Conservation (phyloP, 2,113 vertebrate species). For the Pionites leucogaster region DNA sequence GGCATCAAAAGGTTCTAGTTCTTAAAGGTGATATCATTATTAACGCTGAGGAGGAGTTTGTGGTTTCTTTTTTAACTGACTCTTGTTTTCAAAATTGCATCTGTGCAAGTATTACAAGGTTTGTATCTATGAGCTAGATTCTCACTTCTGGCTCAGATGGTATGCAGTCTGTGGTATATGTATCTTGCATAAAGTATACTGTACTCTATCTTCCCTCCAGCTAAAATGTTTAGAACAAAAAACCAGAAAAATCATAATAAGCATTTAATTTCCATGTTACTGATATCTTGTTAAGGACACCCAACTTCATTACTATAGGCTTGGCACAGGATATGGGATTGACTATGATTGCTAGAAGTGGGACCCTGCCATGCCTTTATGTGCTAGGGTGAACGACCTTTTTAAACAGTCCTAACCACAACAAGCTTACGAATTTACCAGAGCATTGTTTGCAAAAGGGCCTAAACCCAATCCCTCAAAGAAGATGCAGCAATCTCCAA, state of each 20-base stretch:
- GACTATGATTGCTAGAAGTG: background rate
- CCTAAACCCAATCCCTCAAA: background rate
- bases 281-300: background rate
- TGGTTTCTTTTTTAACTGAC: background rate
- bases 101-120: background rate
- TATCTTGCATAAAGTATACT: background rate
- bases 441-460: background rate
- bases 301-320: background rate
- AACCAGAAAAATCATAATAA: background rate
- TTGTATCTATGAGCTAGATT: background rate
- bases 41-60: background rate
- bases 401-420: background rate
- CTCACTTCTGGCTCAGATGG: background rate
- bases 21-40: background rate
- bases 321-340: background rate
- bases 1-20: background rate
- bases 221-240: background rate
- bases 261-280: background rate
- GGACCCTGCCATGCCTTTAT: background rate
- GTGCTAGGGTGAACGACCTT: accelerated
- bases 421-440: background rate
- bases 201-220: background rate
- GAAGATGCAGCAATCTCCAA: background rate
- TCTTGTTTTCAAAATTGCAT: background rate
- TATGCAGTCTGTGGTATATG: background rate